Base-by-base conservation (phyloP, 2,888 invertebrate genomes). In the Seira musarum region DNA sequence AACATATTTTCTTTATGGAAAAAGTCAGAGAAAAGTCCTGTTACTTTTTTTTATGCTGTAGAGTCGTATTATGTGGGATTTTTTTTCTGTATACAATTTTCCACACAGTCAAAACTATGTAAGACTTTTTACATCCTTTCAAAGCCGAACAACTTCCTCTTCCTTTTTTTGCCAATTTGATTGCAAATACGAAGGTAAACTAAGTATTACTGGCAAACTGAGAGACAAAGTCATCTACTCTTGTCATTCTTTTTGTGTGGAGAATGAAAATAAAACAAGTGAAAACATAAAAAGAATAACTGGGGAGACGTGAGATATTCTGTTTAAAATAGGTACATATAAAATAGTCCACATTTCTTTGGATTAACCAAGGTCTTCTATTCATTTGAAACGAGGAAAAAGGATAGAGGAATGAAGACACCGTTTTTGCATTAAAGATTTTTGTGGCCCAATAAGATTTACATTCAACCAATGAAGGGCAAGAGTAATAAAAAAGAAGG, bases 1-100 rank as follows among this genome's bases (percentile, higher is more conserved):
- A 71, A 35, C 72, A 72, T 72, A 72, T 72, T 72, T 72, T 64
- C 30, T 49, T 40, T 53, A n/a, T 8, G 53, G 53, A 53, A 15
- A 17, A 53, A 53, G 17, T 53, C 53, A 53, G 53, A 30, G 3
- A 30, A 2, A 8, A 5, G 3, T 30, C 30, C 57, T 30, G 22
- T 64, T 8, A 8, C 25, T 64, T 64, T 64, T 24, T 64, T 60
- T 19, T 19, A 5, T 30, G 30, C 30, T 30, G 30, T 30, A 30
- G 30, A 8, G 30, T 5, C 30, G 2, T 30, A 30, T 30, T 30
- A 30, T 8, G 8, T 5, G 30, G 30, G 21, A 60, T 60, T 8
- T 60, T 60, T 22, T 17, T 53, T 10, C 17, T 64, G 64, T 2
- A n/a, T 49, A 8, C 67, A 15, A 53, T 53, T 30, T 30, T 30